Percentiles rank a stretch among this genome's conserved stretches.
Evolutionary conservation across 2,113 vertebrate genomes (phyloP).

Genomic region (Leiothrix lutea): DNA sequence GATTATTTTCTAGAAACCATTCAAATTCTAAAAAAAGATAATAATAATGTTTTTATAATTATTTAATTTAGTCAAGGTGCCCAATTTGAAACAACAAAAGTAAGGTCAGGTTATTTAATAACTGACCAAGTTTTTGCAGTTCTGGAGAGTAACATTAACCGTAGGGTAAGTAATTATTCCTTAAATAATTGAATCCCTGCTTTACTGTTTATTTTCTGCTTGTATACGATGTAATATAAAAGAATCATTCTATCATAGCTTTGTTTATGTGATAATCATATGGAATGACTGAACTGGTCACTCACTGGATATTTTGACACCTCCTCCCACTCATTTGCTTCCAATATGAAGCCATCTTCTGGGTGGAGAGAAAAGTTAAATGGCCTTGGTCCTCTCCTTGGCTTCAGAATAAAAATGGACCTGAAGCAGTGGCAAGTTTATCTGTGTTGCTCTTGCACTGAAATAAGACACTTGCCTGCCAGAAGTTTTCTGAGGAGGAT

Average conservation of each 20-base stretch:
- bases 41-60: neutral
- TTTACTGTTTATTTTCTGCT: neutral
- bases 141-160: neutral
- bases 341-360: neutral
- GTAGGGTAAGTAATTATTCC: neutral
- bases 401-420: neutral
- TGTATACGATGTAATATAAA: neutral
- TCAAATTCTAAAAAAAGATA: neutral
- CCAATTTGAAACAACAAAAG: neutral
- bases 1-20: neutral
- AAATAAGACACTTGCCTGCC: neutral
- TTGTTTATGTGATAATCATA: neutral
- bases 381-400: neutral
- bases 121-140: neutral
- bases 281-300: neutral
- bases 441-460: neutral
- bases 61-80: neutral
- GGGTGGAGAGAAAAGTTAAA: neutral
- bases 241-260: neutral
- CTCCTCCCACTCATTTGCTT: neutral
- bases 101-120: neutral
- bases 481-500: neutral
- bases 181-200: neutral
- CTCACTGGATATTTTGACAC: neutral
- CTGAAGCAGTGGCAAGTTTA: neutral